Evolutionary conservation across 1,140 invertebrate species (phyloP).

Genomic region (Liolophura sinensis): DNA sequence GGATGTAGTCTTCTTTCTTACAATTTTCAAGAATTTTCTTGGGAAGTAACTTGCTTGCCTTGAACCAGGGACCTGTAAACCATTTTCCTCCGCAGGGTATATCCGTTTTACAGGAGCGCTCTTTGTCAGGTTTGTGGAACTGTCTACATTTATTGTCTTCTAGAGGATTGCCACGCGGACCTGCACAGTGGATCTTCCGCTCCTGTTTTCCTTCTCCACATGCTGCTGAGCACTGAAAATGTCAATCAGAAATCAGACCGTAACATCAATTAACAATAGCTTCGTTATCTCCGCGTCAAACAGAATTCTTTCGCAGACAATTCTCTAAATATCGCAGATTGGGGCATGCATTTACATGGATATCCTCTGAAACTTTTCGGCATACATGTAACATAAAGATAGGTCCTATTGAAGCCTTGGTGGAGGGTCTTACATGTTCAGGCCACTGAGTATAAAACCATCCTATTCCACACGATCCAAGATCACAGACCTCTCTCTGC

Average conservation of each 20-base stretch:
- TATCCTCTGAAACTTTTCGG: too few species aligned
- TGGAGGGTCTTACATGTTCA: conserved; percentile 18
- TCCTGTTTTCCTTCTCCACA: conserved; percentile 19
- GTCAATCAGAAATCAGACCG: too few species aligned
- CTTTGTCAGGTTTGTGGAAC: conserved; percentile 4
- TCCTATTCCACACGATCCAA: conserved; percentile 49
- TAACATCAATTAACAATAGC: too few species aligned
- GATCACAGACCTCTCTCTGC: conserved; percentile 60
- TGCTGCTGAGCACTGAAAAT: conserved; percentile 20
- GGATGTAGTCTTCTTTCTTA: background rate
- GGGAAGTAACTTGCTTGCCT: conserved; percentile 14
- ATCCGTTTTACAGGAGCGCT: conserved; percentile 14
- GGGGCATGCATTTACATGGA: too few species aligned
- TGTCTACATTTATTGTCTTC: conserved; percentile 20
- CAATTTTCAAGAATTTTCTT: too few species aligned
- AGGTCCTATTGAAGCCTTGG: too few species aligned
- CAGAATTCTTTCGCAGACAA: too few species aligned
- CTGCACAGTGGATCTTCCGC: conserved; percentile 20
- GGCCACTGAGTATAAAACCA: conserved; percentile 42
- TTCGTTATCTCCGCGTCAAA: too few species aligned
- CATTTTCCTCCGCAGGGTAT: conserved; percentile 28
- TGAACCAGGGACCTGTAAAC: conserved; percentile 27
- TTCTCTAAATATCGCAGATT: too few species aligned
- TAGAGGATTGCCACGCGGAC: conserved; percentile 12
- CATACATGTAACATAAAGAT: too few species aligned